Evolutionary conservation across 2,888 invertebrate species (phyloP).

Genomic region (Limulus polyphemus): DNA sequence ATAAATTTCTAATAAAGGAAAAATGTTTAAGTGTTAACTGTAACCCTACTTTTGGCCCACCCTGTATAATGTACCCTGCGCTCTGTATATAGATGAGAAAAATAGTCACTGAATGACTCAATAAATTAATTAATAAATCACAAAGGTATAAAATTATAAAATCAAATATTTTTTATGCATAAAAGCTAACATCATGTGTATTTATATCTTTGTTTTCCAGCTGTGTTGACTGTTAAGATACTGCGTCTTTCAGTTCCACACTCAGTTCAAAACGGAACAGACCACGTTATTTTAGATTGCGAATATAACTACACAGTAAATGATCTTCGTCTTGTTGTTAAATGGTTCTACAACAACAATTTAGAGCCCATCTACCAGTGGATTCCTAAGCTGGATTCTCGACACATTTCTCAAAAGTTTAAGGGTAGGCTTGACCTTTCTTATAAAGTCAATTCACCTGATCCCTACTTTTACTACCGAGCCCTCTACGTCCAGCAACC

Average conservation of each 20-base stretch:
- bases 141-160: too few relatives aligned
- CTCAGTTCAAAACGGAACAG: conserved; percentile 26
- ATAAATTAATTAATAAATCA: too few relatives aligned
- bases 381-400: conserved; percentile 25
- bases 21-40: too few relatives aligned
- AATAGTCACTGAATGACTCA: too few relatives aligned
- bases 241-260: conserved; percentile 22
- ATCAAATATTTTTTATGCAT: too few relatives aligned
- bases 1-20: too few relatives aligned
- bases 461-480: conserved; percentile 20
- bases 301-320: conserved; percentile 23
- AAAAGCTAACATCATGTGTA: too few relatives aligned
- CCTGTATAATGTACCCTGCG: too few relatives aligned
- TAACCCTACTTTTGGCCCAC: too few relatives aligned
- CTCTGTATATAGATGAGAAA: too few relatives aligned
- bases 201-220: conserved; percentile 3
- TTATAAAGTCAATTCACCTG: conserved; percentile 13
- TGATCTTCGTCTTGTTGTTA: conserved; percentile 26
- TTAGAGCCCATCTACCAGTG: conserved; percentile 27
- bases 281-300: conserved; percentile 25
- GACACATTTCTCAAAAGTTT: conserved; percentile 21
- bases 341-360: conserved; percentile 28
- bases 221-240: conserved; percentile 17
- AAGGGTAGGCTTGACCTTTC: conserved; percentile 17
- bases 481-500: conserved; percentile 24